These are phyloP conservation scores for Phymanthus crucifer DNA, from an alignment of 92 coral and sea anemone genomes.

Conservation along the genomic window DNA sequence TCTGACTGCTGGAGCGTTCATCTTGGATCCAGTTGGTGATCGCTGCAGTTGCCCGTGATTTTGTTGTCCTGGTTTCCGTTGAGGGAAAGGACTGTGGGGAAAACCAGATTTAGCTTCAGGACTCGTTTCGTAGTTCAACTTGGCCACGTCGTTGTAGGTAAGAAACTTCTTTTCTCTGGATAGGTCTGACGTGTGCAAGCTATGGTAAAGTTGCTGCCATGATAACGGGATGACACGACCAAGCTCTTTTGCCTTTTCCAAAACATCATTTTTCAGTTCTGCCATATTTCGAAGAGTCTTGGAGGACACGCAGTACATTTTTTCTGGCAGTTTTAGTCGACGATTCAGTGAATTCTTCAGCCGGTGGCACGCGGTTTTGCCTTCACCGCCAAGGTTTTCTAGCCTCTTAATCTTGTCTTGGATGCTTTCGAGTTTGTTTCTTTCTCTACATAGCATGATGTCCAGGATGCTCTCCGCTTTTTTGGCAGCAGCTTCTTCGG, in stretches of 20 bases:
- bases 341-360: constrained; percentile 12
- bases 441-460: constrained; percentile 18
- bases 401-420: constrained; percentile 1
- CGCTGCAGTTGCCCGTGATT: not conserved
- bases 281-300: constrained; percentile 46
- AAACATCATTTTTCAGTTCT: constrained; percentile 28
- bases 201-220: constrained; percentile 48
- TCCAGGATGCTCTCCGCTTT: constrained; percentile 21
- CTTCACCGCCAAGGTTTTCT: not conserved
- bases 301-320: constrained; percentile 54
- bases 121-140: constrained; percentile 12
- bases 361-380: not conserved
- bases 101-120: not conserved
- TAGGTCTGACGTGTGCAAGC: constrained; percentile 32
- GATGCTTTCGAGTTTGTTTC: not conserved
- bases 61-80: no score
- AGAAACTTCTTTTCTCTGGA: constrained; percentile 36
- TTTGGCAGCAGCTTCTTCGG: constrained; percentile 7
- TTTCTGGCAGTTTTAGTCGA: constrained; percentile 44
- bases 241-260: constrained; percentile 35
- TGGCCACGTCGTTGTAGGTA: constrained; percentile 37
- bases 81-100: not conserved
- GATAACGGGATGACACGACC: constrained; percentile 59
- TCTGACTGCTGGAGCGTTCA: not conserved
- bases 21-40: not conserved